These are phyloP conservation scores for Plebejus anna DNA, from an alignment of 2,888 invertebrate genomes.

Conservation along the genomic window DNA sequence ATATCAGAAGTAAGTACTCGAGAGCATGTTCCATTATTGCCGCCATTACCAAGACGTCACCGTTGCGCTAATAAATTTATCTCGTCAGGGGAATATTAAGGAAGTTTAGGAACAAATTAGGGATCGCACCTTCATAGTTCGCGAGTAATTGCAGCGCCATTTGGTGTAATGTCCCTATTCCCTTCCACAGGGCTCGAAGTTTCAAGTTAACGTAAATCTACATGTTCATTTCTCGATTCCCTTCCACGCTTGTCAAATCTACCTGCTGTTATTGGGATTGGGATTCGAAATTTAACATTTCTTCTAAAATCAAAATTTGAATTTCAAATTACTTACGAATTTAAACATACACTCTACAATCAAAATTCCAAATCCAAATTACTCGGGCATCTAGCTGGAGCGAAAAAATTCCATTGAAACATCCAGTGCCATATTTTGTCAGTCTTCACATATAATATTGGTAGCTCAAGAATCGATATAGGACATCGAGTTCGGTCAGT, in stretches of 20 bases:
- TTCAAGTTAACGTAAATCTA: slow-evolving; percentile 5
- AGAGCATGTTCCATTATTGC: slow-evolving; percentile 42
- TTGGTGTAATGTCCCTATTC: slow-evolving; percentile 50
- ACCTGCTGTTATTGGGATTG: neutral
- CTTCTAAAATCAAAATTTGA: neutral
- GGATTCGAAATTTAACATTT: no score
- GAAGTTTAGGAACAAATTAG: slow-evolving; percentile 75
- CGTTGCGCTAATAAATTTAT: slow-evolving; percentile 73
- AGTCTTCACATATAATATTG: neutral
- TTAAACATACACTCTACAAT: neutral
- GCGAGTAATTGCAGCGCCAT: slow-evolving; percentile 61
- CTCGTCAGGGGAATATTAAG: slow-evolving; percentile 73
- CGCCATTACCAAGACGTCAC: slow-evolving; percentile 53
- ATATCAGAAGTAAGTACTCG: slow-evolving; percentile 11
- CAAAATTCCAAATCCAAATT: neutral
- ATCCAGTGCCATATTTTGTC: neutral
- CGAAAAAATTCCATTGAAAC: neutral
- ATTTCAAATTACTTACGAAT: neutral
- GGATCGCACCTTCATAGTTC: slow-evolving; percentile 62
- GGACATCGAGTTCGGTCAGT: slow-evolving; percentile 37
- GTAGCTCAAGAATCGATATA: slow-evolving; percentile 53
- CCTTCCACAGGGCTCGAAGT: slow-evolving; percentile 1
- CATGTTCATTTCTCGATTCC: neutral
- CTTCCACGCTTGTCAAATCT: neutral
- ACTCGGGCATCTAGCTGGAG: neutral